Evolutionary conservation across 2,888 invertebrate genomes (phyloP).

Genomic region (Heliconius sara): DNA sequence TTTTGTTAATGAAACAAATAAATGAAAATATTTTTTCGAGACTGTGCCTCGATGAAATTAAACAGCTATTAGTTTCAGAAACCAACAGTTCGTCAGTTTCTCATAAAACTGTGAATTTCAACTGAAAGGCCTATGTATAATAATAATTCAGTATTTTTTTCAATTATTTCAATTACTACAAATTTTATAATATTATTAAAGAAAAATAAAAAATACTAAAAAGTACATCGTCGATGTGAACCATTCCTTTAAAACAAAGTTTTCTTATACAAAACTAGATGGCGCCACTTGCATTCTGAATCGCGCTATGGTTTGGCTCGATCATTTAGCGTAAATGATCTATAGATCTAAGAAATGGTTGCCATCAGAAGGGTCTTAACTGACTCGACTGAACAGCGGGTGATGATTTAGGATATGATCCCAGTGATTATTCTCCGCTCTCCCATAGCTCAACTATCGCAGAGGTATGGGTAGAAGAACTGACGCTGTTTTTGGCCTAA

Average conservation of each 20-base stretch:
- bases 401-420: constrained; percentile 73
- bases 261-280: constrained; percentile 50
- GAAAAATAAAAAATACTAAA: background rate
- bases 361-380: constrained; percentile 81
- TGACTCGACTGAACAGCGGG: constrained; percentile 83
- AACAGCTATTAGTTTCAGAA: too few species aligned
- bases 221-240: background rate
- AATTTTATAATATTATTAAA: too few species aligned
- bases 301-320: constrained; percentile 55
- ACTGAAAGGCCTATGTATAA: too few species aligned
- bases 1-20: background rate
- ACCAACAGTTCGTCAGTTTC: too few species aligned
- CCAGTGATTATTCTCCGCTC: constrained; percentile 67
- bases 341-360: constrained; percentile 28
- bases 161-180: background rate
- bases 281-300: constrained; percentile 49
- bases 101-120: too few species aligned
- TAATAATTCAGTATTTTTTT: too few species aligned
- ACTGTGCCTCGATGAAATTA: too few species aligned
- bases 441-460: constrained; percentile 69
- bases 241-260: background rate
- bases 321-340: constrained; percentile 38
- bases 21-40: background rate
- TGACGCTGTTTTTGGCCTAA: constrained; percentile 70
- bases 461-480: constrained; percentile 62